These are phyloP conservation scores for Nephotettix cincticeps DNA, from an alignment of 1,140 invertebrate species.

Conservation along the genomic window DNA sequence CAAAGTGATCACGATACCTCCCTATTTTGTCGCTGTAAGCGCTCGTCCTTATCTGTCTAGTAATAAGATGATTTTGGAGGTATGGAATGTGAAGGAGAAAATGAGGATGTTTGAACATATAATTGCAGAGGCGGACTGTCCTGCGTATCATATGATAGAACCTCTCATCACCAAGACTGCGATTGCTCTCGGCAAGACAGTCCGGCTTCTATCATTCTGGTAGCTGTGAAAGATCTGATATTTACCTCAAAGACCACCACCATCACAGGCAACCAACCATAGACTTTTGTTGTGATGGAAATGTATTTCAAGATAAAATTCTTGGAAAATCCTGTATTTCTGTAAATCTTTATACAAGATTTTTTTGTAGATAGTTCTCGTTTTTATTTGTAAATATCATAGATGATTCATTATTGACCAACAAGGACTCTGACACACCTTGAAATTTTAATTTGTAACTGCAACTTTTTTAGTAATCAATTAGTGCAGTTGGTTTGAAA, in stretches of 20 bases:
- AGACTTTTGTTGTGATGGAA: neutral
- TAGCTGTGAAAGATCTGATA: too few relatives aligned
- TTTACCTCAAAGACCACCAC: too few relatives aligned
- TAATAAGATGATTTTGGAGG: conserved; percentile 1
- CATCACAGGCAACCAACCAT: neutral
- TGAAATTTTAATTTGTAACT: too few relatives aligned
- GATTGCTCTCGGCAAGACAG: neutral
- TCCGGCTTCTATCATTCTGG: neutral
- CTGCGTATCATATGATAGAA: neutral
- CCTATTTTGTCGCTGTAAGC: neutral
- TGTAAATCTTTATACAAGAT: neutral
- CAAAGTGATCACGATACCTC: conserved; percentile 4
- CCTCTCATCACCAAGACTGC: neutral
- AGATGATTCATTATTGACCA: neutral
- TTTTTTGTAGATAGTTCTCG: neutral
- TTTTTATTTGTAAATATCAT: neutral
- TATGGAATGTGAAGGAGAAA: neutral
- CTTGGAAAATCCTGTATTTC: neutral
- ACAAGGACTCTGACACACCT: too few relatives aligned
- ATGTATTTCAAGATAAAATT: neutral
- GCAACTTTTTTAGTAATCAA: too few relatives aligned
- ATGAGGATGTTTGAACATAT: conserved; percentile 3
- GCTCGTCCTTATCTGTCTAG: conserved; percentile 7
- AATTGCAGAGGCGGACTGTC: conserved; percentile 2
- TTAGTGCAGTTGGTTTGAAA: too few relatives aligned